A percentile compares a stretch with the other conserved stretches of the same genome.
Evolutionary conservation across 2,888 invertebrate genomes (phyloP).

Genomic region (Phymatocera aterrima): DNA sequence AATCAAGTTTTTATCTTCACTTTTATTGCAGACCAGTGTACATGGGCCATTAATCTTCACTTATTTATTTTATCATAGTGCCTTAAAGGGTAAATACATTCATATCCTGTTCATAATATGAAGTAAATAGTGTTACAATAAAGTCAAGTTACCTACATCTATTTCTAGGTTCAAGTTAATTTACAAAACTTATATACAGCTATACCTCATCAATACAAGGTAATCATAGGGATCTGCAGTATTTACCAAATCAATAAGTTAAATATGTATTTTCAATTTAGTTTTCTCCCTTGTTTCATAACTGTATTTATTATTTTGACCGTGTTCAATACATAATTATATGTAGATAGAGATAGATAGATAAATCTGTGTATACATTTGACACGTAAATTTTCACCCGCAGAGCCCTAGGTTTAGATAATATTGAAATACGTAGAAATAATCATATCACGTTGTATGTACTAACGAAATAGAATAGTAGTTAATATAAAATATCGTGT

Average conservation of each 20-base stretch:
- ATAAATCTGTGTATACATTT: not conserved
- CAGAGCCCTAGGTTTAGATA: constrained; percentile 15
- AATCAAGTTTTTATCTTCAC: constrained; percentile 10
- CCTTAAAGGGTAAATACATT: constrained; percentile 55
- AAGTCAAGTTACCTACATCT: constrained; percentile 52
- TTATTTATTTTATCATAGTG: constrained; percentile 50
- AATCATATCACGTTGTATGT: constrained; percentile 24
- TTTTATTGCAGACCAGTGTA: constrained; percentile 42
- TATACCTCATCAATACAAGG: constrained; percentile 42
- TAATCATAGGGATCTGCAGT: constrained; percentile 28
- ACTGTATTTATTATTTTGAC: not conserved
- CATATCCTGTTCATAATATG: constrained; percentile 54
- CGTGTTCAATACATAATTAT: not conserved
- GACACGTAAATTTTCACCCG: constrained; percentile 2
- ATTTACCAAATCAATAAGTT: not conserved
- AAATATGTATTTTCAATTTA: not conserved
- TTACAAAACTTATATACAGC: constrained; percentile 69
- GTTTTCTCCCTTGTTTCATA: not conserved
- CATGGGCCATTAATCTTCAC: constrained; percentile 45
- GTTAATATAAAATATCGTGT: constrained; percentile 35
- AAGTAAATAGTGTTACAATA: constrained; percentile 52
- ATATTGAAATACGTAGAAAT: constrained; percentile 35
- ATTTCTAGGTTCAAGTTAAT: constrained; percentile 59
- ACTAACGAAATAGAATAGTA: constrained; percentile 36
- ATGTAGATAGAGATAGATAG: not conserved